A percentile compares a stretch with the other conserved stretches of the same genome.
phyloP scores from a whole-genome alignment of 2,113 vertebrate species.

The Heterocephalus glaber region DNA sequence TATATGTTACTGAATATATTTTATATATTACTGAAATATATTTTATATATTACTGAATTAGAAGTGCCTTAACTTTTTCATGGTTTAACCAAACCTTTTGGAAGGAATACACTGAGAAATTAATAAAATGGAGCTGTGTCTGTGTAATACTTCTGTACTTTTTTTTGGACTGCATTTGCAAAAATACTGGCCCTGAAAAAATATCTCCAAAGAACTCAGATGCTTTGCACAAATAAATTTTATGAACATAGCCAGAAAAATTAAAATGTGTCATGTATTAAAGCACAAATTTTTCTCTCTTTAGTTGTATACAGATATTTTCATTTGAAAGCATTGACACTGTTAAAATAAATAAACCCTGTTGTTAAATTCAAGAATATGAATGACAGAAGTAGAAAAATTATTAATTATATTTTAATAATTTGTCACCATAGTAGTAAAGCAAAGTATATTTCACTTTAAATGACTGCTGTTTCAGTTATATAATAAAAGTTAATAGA shows the following conservation, averaged over 20 bases:
- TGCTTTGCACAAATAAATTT: conserved; percentile 18
- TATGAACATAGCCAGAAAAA: neutral
- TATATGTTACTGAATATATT: neutral
- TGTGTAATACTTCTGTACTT: neutral
- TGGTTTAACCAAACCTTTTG: conserved; percentile 53
- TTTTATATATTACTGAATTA: neutral
- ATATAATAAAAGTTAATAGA: conserved; percentile 30
- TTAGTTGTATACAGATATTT: neutral
- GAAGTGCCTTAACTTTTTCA: neutral
- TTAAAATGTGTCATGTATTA: neutral
- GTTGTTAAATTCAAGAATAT: neutral
- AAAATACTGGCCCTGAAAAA: conserved; percentile 65
- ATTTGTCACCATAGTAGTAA: neutral
- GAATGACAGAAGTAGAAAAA: neutral
- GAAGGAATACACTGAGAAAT: conserved; percentile 56
- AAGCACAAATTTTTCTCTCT: neutral
- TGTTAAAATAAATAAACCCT: neutral
- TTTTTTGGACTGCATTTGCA: conserved; percentile 33
- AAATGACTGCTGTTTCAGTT: conserved; percentile 6
- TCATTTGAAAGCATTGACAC: conserved; percentile 5
- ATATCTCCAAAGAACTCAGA: neutral
- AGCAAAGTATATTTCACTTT: conserved; percentile 29
- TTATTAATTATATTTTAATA: conserved; percentile 15
- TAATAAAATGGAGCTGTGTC: conserved; percentile 6
- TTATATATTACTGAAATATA: too few species aligned